A percentile compares a stretch with the other conserved stretches of the same genome.
Evolutionary conservation across 2,113 vertebrate species (phyloP).

Genomic region (Carettochelys insculpta): DNA sequence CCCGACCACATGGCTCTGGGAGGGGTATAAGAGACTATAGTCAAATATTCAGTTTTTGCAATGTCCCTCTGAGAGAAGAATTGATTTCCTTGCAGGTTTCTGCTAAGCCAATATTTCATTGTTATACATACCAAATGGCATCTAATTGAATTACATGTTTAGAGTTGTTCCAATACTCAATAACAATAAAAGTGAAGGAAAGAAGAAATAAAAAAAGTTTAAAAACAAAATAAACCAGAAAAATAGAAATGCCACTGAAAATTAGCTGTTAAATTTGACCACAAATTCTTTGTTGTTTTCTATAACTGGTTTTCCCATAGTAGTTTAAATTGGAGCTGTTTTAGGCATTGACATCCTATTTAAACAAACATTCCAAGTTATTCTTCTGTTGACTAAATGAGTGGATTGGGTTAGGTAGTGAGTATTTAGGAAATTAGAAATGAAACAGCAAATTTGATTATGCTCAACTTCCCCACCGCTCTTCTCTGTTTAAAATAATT

Average conservation of each 20-base stretch:
- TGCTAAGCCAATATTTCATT: not conserved
- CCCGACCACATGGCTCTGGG: not conserved
- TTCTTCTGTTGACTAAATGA: not conserved
- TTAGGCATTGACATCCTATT: not conserved
- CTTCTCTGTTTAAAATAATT: not conserved
- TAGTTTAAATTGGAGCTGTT: not conserved
- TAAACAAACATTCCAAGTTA: not conserved
- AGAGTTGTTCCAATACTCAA: not conserved
- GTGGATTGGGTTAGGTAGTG: not conserved
- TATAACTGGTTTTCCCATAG: not conserved
- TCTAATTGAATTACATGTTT: not conserved
- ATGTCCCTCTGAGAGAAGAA: not conserved
- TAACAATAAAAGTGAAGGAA: not conserved
- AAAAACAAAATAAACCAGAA: not conserved
- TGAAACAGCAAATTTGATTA: not conserved
- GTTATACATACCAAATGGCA: not conserved
- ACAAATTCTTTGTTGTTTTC: not conserved
- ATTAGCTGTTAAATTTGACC: not conserved
- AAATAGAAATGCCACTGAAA: not conserved
- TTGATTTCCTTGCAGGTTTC: not conserved
- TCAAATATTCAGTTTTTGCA: not conserved
- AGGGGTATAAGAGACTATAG: not conserved
- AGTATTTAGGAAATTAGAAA: not conserved
- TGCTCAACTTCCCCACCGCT: not conserved
- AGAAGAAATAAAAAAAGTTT: not conserved